Base-by-base conservation (phyloP, 2,113 vertebrate genomes). In the Mesitornis unicolor region DNA sequence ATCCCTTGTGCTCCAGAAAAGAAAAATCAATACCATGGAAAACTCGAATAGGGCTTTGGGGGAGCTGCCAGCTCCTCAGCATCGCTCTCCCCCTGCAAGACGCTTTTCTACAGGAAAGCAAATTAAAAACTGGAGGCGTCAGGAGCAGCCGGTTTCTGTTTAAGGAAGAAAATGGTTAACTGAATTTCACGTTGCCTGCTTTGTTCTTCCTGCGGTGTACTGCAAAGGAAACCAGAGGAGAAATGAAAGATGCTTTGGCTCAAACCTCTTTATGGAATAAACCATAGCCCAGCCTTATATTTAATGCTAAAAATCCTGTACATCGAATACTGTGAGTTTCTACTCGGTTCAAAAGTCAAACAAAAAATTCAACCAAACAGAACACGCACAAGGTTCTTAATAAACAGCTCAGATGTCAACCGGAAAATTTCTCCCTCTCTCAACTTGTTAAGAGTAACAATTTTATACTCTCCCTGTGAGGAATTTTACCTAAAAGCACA, bases 131-230 rank as follows among this genome's bases (percentile, higher is more conserved):
- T 3, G 18, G 35, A 84, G 84, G 60, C 1, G 4, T 29, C 35
- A 36, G 67, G 60, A 88, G 57, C 82, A 83, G 91, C 47, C 56
- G 79, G 10, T 13, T 80, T 40, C 43, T 38, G 38, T 10, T 82
- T 69, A 82, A 18, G 31, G 18, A n/a, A n/a, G 25, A 21, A 28
- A 33, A 65, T 64, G 10, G 16, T 40, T 5, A 51, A 17, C 5
- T 16, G 50, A 70, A 64, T 83, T 67, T 59, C 68, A 48, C 35
- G 4, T 59, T 80, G 53, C 80, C 94, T 95, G 91, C 74, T 95
- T 91, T 81, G 89, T 85, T 96, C 88, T 90, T 95, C 87, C 90
- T 29, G 33, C 95, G 75, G 89, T 84, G 87, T 84, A 91, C 80
- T 93, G 93, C 84, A 84, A 79, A 68, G 75, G 95, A 78, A 95